Evolutionary conservation across 2,797 vertebrate genomes (phyloP).

Genomic region (Microcaecilia unicolor): DNA sequence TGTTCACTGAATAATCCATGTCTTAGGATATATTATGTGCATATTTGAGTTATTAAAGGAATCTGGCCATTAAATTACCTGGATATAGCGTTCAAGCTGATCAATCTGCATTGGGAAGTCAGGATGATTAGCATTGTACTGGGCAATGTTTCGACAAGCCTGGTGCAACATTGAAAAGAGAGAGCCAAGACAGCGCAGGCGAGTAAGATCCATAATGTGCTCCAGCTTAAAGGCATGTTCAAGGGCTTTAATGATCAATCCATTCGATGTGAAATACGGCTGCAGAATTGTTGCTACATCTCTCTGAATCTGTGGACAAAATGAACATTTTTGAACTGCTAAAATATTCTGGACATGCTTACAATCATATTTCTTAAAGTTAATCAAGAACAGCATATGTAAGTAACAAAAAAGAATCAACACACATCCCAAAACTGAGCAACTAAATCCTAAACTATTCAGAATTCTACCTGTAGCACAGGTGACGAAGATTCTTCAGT

Average conservation of each 20-base stretch:
- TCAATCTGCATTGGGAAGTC: slow-evolving; percentile 97
- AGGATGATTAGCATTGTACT: slow-evolving; percentile 95
- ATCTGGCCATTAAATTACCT: too few species aligned
- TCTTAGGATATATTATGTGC: too few species aligned
- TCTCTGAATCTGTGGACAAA: slow-evolving; percentile 77
- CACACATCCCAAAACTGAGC: too few species aligned
- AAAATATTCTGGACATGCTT: too few species aligned
- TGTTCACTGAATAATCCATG: rapidly evolving
- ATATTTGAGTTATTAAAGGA: too few species aligned
- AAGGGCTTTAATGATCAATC: slow-evolving; percentile 91
- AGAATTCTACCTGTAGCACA: slow-evolving; percentile 80
- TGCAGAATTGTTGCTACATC: slow-evolving; percentile 81
- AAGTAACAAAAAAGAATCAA: too few species aligned
- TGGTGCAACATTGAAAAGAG: slow-evolving; percentile 97
- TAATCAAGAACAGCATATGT: neutral
- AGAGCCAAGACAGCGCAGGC: slow-evolving; percentile 87
- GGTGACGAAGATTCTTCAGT: slow-evolving; percentile 85
- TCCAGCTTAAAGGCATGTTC: slow-evolving; percentile 94
- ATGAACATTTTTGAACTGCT: neutral
- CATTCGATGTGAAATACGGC: slow-evolving; percentile 92
- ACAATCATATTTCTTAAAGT: too few species aligned
- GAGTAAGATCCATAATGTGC: slow-evolving; percentile 98
- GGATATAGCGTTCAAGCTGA: slow-evolving; percentile 92
- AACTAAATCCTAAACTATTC: too few species aligned
- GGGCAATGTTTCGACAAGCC: slow-evolving; percentile 89